These are phyloP conservation scores for Habroteleia sp. DNA, from an alignment of 2,888 invertebrate genomes.

Conservation along the genomic window DNA sequence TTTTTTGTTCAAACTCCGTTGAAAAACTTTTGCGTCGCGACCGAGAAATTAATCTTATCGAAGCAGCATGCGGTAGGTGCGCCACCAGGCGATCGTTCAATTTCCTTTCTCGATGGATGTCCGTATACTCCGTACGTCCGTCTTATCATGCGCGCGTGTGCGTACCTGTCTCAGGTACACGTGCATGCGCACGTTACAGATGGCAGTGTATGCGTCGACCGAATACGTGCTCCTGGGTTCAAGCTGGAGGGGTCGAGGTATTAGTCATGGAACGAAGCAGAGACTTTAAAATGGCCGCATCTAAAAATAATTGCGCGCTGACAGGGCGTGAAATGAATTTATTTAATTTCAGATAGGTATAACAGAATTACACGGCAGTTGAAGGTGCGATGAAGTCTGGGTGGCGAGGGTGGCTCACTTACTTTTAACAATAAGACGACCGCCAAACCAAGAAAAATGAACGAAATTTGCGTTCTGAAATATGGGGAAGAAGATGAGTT, in stretches of 20 bases:
- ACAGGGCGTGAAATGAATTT: constrained; percentile 81
- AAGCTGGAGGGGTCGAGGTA: constrained; percentile 71
- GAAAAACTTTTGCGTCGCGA: constrained; percentile 40
- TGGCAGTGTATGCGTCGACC: constrained; percentile 49
- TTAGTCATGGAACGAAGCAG: constrained; percentile 75
- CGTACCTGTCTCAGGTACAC: constrained; percentile 54
- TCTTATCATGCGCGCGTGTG: constrained; percentile 53
- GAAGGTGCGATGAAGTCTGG: constrained; percentile 77
- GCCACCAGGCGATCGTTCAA: constrained; percentile 66
- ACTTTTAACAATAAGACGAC: constrained; percentile 20
- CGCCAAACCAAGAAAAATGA: constrained; percentile 17
- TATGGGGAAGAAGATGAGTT: constrained; percentile 5
- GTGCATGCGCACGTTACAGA: constrained; percentile 62
- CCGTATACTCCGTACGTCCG: constrained; percentile 42
- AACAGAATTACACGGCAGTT: constrained; percentile 81
- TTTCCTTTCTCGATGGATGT: constrained; percentile 65
- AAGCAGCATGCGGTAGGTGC: constrained; percentile 63
- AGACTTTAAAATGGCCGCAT: constrained; percentile 77
- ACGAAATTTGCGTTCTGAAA: constrained; percentile 10
- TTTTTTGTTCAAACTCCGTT: constrained; percentile 28
- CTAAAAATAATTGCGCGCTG: constrained; percentile 81
- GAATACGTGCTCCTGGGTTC: constrained; percentile 68
- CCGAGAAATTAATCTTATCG: constrained; percentile 59
- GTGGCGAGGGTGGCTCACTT: constrained; percentile 66
- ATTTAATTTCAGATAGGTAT: constrained; percentile 80